Evolutionary conservation across 2,113 vertebrate species (phyloP), one percentile per base, ranked within the genome.

Genomic region (Antechinus flavipes): DNA sequence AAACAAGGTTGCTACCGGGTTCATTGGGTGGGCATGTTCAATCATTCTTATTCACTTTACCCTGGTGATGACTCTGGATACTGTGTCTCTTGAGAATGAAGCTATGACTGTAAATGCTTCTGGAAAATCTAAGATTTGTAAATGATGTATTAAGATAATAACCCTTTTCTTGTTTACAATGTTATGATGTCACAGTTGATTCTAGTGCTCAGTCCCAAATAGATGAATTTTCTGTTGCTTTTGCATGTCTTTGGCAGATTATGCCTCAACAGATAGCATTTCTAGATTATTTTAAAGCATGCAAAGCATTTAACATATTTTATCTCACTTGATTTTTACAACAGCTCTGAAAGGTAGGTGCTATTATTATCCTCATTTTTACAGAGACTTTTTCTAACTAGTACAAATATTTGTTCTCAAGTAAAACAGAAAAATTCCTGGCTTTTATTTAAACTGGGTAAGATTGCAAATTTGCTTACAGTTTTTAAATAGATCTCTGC

Each of bases 61-160:
- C n/a, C n/a, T 84, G 22, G 68, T 84, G n/a, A 84, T 84, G 68
- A 84, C 35, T 84, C 14, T 84, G n/a, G n/a, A 42, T 84, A 42
- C 3, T 76, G 35, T 76, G 10, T 76, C 68, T 76, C 68, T 76
- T 76, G 30, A 35, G 68, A n/a, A 76, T 76, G 16, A n/a, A 76
- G 5, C 68, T 76, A 22, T 76, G 16, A 22, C 19, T 84, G 16
- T 84, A n/a, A 23, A 84, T 84, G n/a, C 35, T 84, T 42, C n/a
- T 2, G 26, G 30, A 55, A 42, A 68, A 14, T 11, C 50, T 92
- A 61, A 46, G 30, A 53, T 91, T 76, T 91, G 47, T 61, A 55
- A 54, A n/a, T 42, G 61, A 54, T 46, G 92, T 94, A 26, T 27
- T 91, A 95, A 26, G 25, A 25, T 93, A 96, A 58, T 11, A 92